Base-by-base conservation (phyloP, 1,140 invertebrate species). In the Cydia splendana region DNA sequence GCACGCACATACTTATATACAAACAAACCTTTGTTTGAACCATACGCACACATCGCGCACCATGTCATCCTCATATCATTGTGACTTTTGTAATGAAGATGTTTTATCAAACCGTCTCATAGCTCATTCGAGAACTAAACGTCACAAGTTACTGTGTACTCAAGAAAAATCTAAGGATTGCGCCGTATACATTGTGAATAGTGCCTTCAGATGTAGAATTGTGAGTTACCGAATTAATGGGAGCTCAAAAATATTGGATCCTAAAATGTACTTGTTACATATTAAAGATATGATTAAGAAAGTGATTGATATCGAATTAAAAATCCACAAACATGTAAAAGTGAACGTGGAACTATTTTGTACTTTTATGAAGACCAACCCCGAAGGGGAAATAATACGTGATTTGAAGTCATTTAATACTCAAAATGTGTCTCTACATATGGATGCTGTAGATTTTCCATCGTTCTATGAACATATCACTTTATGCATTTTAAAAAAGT, bases 331-430 rank as follows among this genome's bases (percentile, higher is more conserved):
- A 15, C 20, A 20, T 20, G 18, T 62, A 7, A 62, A 62, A 62
- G 15, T 62, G 2, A 62, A 62, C 15, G 12, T 62, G 4, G n/a
- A 62, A 62, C 18, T 62, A 2, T 62, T 18, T 20, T 62, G 57
- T 15, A 62, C 57, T 18, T 62, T 18, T 15, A 7, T 62, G 20
- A n/a, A 62, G 10, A 62, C 57, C 20, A 5, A 18, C 6, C 12
- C 6, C 7, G 57, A 62, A 62, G 57, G 20, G 7, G n/a, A 62
- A 12, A 20, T 65, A 20, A 20, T 65, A 9, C 62, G 24, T 12
- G 62, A 65, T 24, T 65, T 65, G 12, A 65, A 65, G 12, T 65
- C 62, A 10, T 65, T 65, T 12, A 65, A 65, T 28, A 65, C 62
- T 1, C 0, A 24, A 24, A 65, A 65, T 28, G 62, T 65, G 24